phyloP scores from a whole-genome alignment of 2,797 vertebrate genomes.

The Sparus aurata region DNA sequence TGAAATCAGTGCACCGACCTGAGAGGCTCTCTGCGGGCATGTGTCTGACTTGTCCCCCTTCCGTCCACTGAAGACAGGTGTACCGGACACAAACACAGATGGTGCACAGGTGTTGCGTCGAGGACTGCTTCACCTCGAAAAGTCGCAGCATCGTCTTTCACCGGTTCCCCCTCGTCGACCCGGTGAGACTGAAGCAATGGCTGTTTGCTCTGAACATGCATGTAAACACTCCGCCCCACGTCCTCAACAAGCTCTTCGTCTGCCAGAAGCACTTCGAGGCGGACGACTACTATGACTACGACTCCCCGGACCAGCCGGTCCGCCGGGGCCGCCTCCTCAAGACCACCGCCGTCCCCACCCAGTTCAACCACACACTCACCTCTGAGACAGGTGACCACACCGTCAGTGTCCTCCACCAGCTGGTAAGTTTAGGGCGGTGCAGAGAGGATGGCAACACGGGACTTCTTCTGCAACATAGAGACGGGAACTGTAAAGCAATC shows the following conservation, averaged over 20 bases:
- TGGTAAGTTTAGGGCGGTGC: constrained; percentile 6
- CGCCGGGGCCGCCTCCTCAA: constrained; percentile 40
- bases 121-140: background rate
- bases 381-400: background rate
- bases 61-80: background rate
- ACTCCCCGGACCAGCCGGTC: rapidly evolving
- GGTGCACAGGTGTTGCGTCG: constrained; percentile 54
- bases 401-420: rapidly evolving
- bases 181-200: constrained; percentile 43
- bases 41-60: no score
- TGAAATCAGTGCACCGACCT: background rate
- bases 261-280: constrained; percentile 59
- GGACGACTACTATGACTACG: constrained; percentile 50
- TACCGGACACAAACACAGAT: constrained; percentile 1
- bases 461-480: background rate
- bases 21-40: no score
- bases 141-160: constrained; percentile 37
- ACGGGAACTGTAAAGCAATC: background rate
- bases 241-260: constrained; percentile 40
- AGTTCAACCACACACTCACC: background rate
- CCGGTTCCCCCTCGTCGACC: constrained; percentile 45
- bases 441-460: background rate
- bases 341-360: constrained; percentile 43
- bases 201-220: constrained; percentile 44
- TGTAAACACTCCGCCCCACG: constrained; percentile 28